These are phyloP conservation scores for Drosophila ficusphila DNA, from an alignment of 1,140 invertebrate species.

Conservation along the genomic window DNA sequence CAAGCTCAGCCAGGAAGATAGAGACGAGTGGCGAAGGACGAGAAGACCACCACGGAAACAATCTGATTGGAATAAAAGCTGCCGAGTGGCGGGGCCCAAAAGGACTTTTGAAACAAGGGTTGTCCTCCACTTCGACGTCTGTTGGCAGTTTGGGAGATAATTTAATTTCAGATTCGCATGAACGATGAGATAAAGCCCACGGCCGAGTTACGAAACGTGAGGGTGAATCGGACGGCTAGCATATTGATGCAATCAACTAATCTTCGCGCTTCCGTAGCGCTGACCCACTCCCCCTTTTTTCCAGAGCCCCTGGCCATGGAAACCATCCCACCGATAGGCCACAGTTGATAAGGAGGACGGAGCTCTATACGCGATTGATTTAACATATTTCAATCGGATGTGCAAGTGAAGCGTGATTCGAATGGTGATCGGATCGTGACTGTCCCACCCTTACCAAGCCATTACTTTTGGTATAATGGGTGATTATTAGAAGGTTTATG, in stretches of 20 bases:
- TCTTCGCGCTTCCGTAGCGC: conserved; percentile 76
- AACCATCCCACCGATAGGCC: conserved; percentile 20
- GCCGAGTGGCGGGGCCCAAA: conserved; percentile 9
- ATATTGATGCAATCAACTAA: conserved; percentile 84
- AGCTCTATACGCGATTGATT: conserved; percentile 39
- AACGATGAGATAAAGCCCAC: conserved; percentile 74
- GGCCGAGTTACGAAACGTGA: conserved; percentile 32
- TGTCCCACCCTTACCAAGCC: background rate
- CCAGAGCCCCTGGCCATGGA: background rate
- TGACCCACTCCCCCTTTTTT: conserved; percentile 26
- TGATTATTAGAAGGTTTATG: no score
- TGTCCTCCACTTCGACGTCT: conserved; percentile 58
- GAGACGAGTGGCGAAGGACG: conserved; percentile 28
- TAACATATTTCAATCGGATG: conserved; percentile 43
- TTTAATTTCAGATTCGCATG: conserved; percentile 84
- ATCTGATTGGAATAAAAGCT: conserved; percentile 83
- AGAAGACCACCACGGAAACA: conserved; percentile 73
- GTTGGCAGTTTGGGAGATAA: conserved; percentile 77
- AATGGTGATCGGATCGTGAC: conserved; percentile 8
- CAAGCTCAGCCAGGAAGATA: conserved; percentile 9
- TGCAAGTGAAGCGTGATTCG: conserved; percentile 18
- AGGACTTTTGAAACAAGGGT: conserved; percentile 78
- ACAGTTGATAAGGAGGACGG: conserved; percentile 31
- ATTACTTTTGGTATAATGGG: background rate
- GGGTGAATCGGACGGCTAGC: conserved; percentile 65